These are phyloP conservation scores for Pseudoips prasinana DNA, from an alignment of 2,888 invertebrate species.

Conservation along the genomic window DNA sequence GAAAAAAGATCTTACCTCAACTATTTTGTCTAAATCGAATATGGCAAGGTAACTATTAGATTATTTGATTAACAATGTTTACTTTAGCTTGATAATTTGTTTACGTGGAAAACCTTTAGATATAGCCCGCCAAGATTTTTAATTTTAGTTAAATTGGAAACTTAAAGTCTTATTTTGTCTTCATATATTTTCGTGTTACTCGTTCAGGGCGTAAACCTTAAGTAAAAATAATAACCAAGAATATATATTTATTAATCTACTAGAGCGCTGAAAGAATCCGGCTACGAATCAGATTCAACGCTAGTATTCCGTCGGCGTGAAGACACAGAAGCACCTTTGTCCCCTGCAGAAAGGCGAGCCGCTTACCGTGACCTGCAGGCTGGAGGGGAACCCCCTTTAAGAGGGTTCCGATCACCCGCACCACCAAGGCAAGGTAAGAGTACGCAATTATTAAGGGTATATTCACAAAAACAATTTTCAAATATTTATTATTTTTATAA, in stretches of 20 bases:
- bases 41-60: constrained; percentile 87
- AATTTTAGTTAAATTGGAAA: too few species aligned
- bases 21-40: constrained; percentile 87
- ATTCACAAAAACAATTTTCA: too few species aligned
- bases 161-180: too few species aligned
- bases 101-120: too few species aligned
- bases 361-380: constrained; percentile 94
- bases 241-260: background rate
- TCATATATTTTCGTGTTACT: background rate
- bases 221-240: too few species aligned
- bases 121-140: too few species aligned
- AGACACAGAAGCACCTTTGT: constrained; percentile 84
- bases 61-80: background rate
- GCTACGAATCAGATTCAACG: constrained; percentile 95
- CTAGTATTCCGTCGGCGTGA: constrained; percentile 91
- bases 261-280: constrained; percentile 93
- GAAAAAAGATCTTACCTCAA: constrained; percentile 85
- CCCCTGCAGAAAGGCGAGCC: constrained; percentile 91
- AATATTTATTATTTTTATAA: too few species aligned
- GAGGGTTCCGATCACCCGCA: constrained; percentile 94
- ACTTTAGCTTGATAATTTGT: too few species aligned
- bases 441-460: too few species aligned
- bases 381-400: constrained; percentile 96
- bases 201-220: too few species aligned
- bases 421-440: constrained; percentile 81